phyloP scores from a whole-genome alignment of 1,140 invertebrate species.

The Lepidurus couesii region DNA sequence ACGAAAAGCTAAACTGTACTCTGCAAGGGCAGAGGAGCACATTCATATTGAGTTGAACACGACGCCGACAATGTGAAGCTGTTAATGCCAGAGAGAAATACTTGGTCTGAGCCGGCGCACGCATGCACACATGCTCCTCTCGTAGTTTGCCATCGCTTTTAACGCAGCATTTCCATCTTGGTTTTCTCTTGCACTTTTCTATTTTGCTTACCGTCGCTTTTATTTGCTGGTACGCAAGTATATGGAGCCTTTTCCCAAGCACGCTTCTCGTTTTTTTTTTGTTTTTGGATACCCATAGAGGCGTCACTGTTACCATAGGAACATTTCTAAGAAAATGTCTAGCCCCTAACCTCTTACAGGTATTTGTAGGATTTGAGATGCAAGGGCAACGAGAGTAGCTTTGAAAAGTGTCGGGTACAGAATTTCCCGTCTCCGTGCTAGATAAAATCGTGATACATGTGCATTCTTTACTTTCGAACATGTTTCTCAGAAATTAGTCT shows the following conservation, averaged over 20 bases:
- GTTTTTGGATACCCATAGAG: not conserved
- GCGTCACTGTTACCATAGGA: not conserved
- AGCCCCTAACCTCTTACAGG: too few species aligned
- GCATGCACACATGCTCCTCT: constrained; percentile 1
- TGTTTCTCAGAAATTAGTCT: too few species aligned
- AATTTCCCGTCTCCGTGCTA: too few species aligned
- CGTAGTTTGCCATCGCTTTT: not conserved
- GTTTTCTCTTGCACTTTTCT: not conserved
- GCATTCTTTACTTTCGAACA: too few species aligned
- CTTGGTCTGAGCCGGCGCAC: not conserved
- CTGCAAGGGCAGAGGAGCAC: not conserved
- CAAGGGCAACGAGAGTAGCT: too few species aligned
- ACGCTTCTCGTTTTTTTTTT: not conserved
- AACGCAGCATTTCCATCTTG: not conserved
- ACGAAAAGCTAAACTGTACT: not conserved
- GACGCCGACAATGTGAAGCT: not conserved
- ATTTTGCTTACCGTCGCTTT: not conserved
- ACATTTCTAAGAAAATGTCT: not conserved
- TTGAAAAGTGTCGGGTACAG: too few species aligned
- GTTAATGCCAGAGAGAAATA: not conserved
- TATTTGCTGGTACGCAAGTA: not conserved
- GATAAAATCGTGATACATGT: too few species aligned
- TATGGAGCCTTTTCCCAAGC: not conserved
- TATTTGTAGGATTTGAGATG: too few species aligned
- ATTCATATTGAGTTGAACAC: not conserved